Base-by-base conservation (phyloP, 2,888 invertebrate genomes). In the Sphinx pinastri region DNA sequence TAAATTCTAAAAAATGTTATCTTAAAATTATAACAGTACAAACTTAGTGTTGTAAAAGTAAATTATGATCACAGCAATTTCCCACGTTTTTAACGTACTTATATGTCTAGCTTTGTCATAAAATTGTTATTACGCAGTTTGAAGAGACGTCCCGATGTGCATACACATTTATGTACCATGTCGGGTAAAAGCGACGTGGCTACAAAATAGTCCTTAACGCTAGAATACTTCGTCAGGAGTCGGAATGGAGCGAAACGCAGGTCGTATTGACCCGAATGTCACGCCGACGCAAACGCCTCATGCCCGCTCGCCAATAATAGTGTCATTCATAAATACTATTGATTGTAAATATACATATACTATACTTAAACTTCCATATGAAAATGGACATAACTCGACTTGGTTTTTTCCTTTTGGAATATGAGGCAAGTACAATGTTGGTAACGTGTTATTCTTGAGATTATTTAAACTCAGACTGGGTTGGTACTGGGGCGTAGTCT, bases 181-280 rank as follows among this genome's bases (percentile, higher is more conserved):
- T 38, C 14, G 45, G 12, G 12, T 47, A 49, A 1, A 16, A 5
- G 5, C 47, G 49, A 19, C 6, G 31, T 59, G 47, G 45, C 60
- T 47, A 19, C 13, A 49, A 58, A 14, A 31, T 58, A 11, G 13
- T 63, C 13, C 13, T 63, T 63, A 47, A 49, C 16, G 19, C 19
- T 63, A 60, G 45, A 69, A 60, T 69, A 69, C 45, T 69, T 60
- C 38, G 49, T 69, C 45, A 52, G 52, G 54, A 52, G 45, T 63
- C 45, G 38, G 60, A 69, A 45, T 69, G 63, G 69, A 69, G 45
- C 63, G 16, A 78, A 81, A 74, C 88, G 87, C 87, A 84, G 83
- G 79, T 70, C 71, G 70, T 57, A 71, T 71, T 86, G 89, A 88
- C 89, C 88, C 84, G 81, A 86, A 87, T 88, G 81, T 79, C 70